These are phyloP conservation scores for Amblyornis subalaris DNA, from an alignment of 2,113 vertebrate genomes.

Conservation along the genomic window DNA sequence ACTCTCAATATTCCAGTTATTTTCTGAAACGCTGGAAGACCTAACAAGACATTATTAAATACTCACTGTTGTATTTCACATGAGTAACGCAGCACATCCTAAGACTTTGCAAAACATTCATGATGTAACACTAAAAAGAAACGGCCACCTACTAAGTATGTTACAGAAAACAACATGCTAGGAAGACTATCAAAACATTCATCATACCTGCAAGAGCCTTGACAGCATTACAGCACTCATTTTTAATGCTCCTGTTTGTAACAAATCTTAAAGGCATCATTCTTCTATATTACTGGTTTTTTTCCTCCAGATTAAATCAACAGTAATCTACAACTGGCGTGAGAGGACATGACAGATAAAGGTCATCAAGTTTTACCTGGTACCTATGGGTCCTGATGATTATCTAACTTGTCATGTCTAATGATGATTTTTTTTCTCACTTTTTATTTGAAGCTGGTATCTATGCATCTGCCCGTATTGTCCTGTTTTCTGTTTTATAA, in stretches of 20 bases:
- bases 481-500: neutral
- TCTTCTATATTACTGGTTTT: neutral
- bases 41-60: neutral
- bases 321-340: neutral
- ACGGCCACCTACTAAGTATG: neutral
- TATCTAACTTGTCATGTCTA: neutral
- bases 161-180: rapidly evolving
- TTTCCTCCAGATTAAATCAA: neutral
- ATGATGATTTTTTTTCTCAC: neutral
- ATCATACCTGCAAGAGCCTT: neutral
- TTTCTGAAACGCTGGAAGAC: neutral
- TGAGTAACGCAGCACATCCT: neutral
- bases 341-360: neutral
- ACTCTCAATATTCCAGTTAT: neutral
- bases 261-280: neutral
- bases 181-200: neutral
- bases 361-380: neutral
- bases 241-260: neutral
- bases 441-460: neutral
- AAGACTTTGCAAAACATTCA: neutral
- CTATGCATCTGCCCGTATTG: neutral
- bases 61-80: neutral
- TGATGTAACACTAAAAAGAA: neutral
- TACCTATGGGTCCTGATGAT: neutral
- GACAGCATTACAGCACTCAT: neutral